A percentile compares a stretch with the other conserved stretches of the same genome.
phyloP scores from a whole-genome alignment of 2,888 invertebrate genomes.

The Dolichomitus sp. region DNA sequence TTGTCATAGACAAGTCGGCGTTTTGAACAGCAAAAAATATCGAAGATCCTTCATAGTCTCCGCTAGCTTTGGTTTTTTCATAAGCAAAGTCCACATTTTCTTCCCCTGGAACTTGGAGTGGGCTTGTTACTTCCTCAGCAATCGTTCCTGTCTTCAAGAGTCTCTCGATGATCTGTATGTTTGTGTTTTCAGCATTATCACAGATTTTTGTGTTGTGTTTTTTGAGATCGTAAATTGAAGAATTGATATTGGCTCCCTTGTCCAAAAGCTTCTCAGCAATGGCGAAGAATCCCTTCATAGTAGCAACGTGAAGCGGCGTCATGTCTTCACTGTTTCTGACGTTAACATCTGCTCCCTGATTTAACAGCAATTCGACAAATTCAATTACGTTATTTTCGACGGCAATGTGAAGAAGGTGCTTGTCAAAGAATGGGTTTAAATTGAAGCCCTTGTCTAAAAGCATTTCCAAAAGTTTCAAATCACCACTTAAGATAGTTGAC shows the following conservation, averaged over 20 bases:
- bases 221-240: not conserved
- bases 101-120: not conserved
- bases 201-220: not conserved
- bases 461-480: not conserved
- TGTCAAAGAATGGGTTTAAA: not conserved
- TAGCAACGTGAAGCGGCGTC: not conserved
- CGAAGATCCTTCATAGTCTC: not conserved
- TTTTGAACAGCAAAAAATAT: constrained; percentile 12
- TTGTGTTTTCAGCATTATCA: not conserved
- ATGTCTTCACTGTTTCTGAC: not conserved
- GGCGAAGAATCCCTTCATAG: not conserved
- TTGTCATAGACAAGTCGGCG: constrained; percentile 3
- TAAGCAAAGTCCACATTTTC: not conserved
- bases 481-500: not conserved
- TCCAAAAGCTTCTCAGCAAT: constrained; percentile 3
- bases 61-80: not conserved
- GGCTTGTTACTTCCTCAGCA: too few species aligned
- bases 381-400: not conserved
- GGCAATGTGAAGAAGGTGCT: not conserved
- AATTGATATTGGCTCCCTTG: not conserved
- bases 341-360: not conserved
- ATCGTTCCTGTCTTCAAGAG: not conserved
- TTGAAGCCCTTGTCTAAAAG: not conserved
- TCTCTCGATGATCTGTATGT: not conserved
- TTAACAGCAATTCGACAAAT: not conserved